Evolutionary conservation across 1,140 invertebrate species (phyloP).

Genomic region (Leptopilina boulardi): DNA sequence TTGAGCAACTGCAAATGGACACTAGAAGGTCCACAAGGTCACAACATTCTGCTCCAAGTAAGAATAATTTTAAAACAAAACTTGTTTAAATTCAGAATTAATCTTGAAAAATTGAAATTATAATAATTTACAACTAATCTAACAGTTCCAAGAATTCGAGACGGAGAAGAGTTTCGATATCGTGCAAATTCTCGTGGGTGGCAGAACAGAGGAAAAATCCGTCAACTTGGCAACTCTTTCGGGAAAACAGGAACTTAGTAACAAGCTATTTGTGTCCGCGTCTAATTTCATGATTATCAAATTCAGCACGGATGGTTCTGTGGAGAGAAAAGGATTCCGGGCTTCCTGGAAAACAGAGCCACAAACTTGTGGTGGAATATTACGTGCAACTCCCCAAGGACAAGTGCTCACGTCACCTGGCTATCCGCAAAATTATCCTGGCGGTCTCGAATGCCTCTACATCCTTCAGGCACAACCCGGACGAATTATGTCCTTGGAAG

Average conservation of each 20-base stretch:
- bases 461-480: slow-evolving; percentile 92
- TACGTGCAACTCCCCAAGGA: slow-evolving; percentile 88
- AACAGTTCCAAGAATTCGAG: slow-evolving; percentile 96
- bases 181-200: slow-evolving; percentile 95
- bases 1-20: slow-evolving; percentile 98
- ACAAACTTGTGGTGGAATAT: slow-evolving; percentile 89
- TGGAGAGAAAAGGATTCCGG: slow-evolving; percentile 95
- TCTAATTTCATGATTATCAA: slow-evolving; percentile 99
- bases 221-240: slow-evolving; percentile 94
- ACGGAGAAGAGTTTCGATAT: slow-evolving; percentile 97
- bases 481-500: slow-evolving; percentile 91
- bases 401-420: slow-evolving; percentile 92
- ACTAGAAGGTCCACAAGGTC: slow-evolving; percentile 95
- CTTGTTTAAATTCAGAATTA: no score
- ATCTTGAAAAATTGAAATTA: no score
- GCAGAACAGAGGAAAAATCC: slow-evolving; percentile 94
- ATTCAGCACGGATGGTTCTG: slow-evolving; percentile 94
- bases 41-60: slow-evolving; percentile 91
- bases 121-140: not conserved
- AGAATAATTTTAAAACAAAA: no score
- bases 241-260: slow-evolving; percentile 89
- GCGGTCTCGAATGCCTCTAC: slow-evolving; percentile 95
- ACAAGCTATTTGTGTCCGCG: slow-evolving; percentile 92
- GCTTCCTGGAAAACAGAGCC: slow-evolving; percentile 96
- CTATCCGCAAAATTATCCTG: slow-evolving; percentile 94